Evolutionary conservation across 1,140 invertebrate genomes (phyloP).

Genomic region (Delia radicum): DNA sequence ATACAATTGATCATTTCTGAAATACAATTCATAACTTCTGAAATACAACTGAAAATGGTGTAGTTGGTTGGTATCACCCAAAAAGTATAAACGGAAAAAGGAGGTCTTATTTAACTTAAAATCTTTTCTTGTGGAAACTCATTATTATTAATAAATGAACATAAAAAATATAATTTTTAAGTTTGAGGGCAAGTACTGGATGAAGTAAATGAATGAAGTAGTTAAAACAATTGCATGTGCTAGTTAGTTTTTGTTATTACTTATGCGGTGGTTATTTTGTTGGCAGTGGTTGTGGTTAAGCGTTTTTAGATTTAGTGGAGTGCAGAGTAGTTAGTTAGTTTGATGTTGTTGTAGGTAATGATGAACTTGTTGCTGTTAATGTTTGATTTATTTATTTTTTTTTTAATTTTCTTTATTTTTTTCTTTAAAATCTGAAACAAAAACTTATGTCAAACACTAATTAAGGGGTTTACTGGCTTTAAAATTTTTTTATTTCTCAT

Average conservation of each 20-base stretch:
- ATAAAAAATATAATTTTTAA: neutral
- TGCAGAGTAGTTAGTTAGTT: too few relatives aligned
- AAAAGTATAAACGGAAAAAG: neutral
- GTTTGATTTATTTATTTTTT: neutral
- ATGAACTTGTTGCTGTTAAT: neutral
- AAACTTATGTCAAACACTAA: neutral
- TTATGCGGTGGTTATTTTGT: neutral
- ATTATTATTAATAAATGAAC: neutral
- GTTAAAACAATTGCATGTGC: neutral
- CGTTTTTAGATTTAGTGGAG: neutral
- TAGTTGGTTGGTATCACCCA: neutral
- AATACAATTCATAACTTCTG: too few relatives aligned
- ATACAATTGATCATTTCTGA: too few relatives aligned
- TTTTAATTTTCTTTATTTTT: neutral
- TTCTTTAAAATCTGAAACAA: neutral
- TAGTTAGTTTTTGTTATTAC: neutral
- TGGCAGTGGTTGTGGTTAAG: neutral
- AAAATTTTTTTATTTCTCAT: too few relatives aligned
- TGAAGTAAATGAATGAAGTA: neutral
- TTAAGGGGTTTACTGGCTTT: too few relatives aligned
- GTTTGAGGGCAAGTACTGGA: neutral
- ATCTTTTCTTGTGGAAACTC: neutral
- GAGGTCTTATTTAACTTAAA: neutral
- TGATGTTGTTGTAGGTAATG: neutral
- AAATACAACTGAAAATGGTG: too few relatives aligned